Evolutionary conservation across 2,888 invertebrate genomes (phyloP).

Genomic region (Ceriagrion tenellum): DNA sequence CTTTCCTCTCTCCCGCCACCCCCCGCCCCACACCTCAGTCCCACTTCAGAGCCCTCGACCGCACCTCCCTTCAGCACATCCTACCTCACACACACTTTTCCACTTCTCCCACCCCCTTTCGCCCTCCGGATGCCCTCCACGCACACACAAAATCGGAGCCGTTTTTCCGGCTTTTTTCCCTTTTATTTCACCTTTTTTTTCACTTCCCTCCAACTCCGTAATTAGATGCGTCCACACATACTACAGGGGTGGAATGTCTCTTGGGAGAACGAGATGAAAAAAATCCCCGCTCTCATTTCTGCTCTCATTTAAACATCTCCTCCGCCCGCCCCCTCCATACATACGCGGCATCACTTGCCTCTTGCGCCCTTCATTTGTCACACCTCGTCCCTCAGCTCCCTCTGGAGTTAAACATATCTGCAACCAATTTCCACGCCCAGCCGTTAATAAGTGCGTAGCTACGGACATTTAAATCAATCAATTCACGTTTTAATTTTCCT

Average conservation of each 20-base stretch:
- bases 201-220: constrained; percentile 45
- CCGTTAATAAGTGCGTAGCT: no score
- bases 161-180: not conserved
- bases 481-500: no score
- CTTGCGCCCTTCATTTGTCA: not conserved
- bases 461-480: no score
- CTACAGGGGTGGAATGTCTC: not conserved
- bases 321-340: not conserved
- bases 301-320: no score
- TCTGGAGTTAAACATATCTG: not conserved
- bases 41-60: not conserved
- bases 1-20: not conserved
- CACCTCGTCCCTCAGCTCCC: not conserved
- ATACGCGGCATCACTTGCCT: not conserved
- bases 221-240: constrained; percentile 57
- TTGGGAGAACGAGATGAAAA: not conserved
- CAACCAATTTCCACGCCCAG: no score
- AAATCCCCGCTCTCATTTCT: not conserved
- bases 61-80: not conserved
- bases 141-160: not conserved
- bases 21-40: not conserved
- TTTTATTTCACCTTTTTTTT: not conserved
- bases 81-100: not conserved
- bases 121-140: not conserved
- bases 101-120: not conserved